A percentile compares a stretch with the other conserved stretches of the same genome.
Conservation (phyloP, 2,797 vertebrate genomes). For the Acridotheres tristis region DNA sequence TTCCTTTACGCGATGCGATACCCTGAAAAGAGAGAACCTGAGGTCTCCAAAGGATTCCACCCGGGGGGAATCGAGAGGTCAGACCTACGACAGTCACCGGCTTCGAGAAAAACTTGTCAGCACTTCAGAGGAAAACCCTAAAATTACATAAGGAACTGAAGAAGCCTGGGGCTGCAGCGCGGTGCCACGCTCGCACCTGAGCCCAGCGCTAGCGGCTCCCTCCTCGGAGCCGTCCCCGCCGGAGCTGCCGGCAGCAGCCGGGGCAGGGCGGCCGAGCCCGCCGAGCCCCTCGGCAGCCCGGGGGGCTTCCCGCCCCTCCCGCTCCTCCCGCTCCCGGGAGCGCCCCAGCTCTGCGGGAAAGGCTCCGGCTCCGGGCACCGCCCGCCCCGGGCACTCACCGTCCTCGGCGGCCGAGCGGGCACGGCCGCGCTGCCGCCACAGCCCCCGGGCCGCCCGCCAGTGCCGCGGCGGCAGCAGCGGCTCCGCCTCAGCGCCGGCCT, state of each 20-base stretch:
- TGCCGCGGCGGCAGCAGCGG: conserved; percentile 25
- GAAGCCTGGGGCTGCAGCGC: not conserved
- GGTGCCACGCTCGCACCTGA: not conserved
- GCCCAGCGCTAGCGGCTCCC: not conserved
- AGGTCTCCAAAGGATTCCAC: not conserved
- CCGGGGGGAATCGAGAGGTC: fast-evolving
- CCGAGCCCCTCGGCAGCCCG: not conserved
- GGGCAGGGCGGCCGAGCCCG: not conserved
- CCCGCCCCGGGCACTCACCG: not conserved
- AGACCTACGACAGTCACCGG: fast-evolving
- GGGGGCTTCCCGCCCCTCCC: not conserved
- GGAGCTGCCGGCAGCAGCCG: not conserved
- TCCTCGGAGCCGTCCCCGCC: not conserved
- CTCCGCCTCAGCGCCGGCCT: not conserved
- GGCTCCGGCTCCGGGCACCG: not conserved
- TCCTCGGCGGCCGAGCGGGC: not conserved
- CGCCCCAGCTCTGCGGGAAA: not conserved
- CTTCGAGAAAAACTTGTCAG: not conserved
- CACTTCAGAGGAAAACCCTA: not conserved
- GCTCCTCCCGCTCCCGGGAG: not conserved
- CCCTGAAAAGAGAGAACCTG: not conserved
- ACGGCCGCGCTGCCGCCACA: not conserved
- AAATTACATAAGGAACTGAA: not conserved
- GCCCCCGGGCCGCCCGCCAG: not conserved
- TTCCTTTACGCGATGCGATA: not conserved